A percentile compares a stretch with the other conserved stretches of the same genome.
Evolutionary conservation across 2,797 vertebrate genomes (phyloP).

Genomic region (Tapirus indicus): DNA sequence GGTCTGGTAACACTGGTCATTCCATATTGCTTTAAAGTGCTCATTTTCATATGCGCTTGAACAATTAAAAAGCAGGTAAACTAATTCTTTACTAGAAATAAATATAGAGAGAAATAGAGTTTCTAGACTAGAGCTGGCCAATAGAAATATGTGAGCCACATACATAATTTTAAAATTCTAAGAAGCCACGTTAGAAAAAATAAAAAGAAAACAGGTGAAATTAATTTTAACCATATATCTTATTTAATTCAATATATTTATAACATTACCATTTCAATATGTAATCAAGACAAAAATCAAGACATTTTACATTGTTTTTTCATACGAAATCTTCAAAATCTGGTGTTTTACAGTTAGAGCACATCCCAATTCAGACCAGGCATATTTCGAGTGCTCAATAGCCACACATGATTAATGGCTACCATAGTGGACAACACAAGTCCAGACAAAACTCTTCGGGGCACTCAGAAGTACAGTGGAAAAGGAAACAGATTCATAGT

Average conservation of each 20-base stretch:
- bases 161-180: background rate
- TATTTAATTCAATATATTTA: background rate
- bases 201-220: background rate
- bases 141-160: background rate
- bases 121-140: background rate
- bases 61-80: background rate
- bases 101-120: background rate
- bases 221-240: background rate
- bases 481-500: background rate
- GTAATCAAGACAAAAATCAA: background rate
- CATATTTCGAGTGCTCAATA: too few species aligned
- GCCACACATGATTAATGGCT: background rate
- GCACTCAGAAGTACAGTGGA: too few species aligned
- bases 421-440: background rate
- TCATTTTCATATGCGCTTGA: background rate
- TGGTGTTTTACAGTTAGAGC: background rate
- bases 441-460: background rate
- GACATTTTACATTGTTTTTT: background rate
- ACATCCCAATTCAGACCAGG: background rate
- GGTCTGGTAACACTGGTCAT: background rate
- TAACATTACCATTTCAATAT: background rate
- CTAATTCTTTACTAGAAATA: background rate
- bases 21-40: background rate
- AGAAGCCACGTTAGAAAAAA: background rate
- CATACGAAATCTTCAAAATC: background rate